Evolutionary conservation across 2,113 vertebrate species (phyloP).

Genomic region (Ictalurus furcatus): DNA sequence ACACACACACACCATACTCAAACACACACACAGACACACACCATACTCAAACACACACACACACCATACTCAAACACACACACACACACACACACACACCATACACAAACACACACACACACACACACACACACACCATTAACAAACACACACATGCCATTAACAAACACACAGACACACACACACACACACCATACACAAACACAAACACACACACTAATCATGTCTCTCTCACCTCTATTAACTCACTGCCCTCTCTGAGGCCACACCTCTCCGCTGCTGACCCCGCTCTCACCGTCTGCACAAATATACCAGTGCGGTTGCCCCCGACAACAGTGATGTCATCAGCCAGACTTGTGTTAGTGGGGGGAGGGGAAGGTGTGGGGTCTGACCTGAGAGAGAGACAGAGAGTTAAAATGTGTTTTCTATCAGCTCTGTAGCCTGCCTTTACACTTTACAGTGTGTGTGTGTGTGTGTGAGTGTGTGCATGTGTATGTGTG

Average conservation of each 20-base stretch:
- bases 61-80: neutral
- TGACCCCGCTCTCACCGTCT: slow-evolving; percentile 81
- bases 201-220: neutral
- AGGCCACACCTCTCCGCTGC: slow-evolving; percentile 75
- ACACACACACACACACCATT: neutral
- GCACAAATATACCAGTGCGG: slow-evolving; percentile 80
- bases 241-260: slow-evolving; percentile 77
- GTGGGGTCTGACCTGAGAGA: slow-evolving; percentile 53
- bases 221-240: slow-evolving; percentile 73
- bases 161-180: neutral
- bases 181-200: neutral
- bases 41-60: too few species aligned
- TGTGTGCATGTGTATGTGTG: neutral
- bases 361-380: slow-evolving; percentile 52
- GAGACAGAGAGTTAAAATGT: neutral
- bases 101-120: slow-evolving; percentile 29
- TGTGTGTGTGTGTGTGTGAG: neutral
- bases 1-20: too few species aligned
- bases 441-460: neutral
- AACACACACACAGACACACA: neutral
- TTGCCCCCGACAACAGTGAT: slow-evolving; percentile 81
- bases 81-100: slow-evolving; percentile 32
- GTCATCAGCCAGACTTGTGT: slow-evolving; percentile 71
- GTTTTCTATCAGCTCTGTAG: neutral
- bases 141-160: neutral